Evolutionary conservation across 2,797 vertebrate species (phyloP).

Genomic region (Carapus acus): DNA sequence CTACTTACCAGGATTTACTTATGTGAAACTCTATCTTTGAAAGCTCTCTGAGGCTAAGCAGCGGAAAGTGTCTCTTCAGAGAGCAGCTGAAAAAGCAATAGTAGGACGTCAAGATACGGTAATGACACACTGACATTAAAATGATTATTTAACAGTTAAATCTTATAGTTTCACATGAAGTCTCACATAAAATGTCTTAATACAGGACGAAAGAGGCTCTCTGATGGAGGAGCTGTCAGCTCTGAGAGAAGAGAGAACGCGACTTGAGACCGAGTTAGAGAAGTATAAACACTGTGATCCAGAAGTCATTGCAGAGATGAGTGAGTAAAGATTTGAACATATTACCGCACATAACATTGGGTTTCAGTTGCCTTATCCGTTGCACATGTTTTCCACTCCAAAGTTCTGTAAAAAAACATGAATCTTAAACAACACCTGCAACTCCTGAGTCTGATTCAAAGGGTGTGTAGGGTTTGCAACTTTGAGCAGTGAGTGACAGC

Average conservation of each 20-base stretch:
- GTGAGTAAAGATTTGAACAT: conserved; percentile 74
- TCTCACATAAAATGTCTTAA: conserved; percentile 2
- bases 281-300: conserved; percentile 93
- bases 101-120: conserved; percentile 87
- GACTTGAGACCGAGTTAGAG: conserved; percentile 81
- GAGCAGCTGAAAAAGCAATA: conserved; percentile 80
- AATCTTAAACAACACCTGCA: too few relatives aligned
- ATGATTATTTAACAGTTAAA: too few relatives aligned
- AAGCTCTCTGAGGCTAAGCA: conserved; percentile 82
- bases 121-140: conserved; percentile 44
- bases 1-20: neutral
- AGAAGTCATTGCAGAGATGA: conserved; percentile 84
- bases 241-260: conserved; percentile 72
- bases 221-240: conserved; percentile 75
- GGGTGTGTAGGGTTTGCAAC: too few relatives aligned
- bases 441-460: too few relatives aligned
- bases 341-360: neutral
- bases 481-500: too few relatives aligned
- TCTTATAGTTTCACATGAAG: neutral
- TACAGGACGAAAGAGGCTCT: conserved; percentile 77
- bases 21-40: conserved; percentile 12
- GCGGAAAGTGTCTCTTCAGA: conserved; percentile 73
- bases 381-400: too few relatives aligned
- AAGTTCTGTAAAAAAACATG: too few relatives aligned
- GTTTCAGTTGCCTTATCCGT: too few relatives aligned